Evolutionary conservation across 2,113 vertebrate genomes (phyloP).

Genomic region (Chlorodrepanis virens): DNA sequence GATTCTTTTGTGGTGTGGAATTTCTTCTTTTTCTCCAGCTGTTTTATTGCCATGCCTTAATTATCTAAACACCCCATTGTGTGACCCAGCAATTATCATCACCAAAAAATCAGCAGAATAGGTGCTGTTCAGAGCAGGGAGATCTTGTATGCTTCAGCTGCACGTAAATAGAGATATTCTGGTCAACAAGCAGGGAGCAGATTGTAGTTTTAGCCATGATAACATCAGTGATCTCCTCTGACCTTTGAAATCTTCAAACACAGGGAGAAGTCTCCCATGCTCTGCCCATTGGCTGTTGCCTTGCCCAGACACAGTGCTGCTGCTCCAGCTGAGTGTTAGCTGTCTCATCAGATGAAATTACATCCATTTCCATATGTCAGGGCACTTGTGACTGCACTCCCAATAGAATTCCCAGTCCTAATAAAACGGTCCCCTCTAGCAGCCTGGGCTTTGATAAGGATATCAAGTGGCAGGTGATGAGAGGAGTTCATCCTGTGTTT

Average conservation of each 20-base stretch:
- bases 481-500: constrained; percentile 46
- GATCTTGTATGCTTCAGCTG: not conserved
- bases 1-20: not conserved
- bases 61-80: not conserved
- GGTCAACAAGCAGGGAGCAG: not conserved
- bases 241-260: not conserved
- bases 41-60: not conserved
- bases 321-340: constrained; percentile 33
- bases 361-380: constrained; percentile 45
- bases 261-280: not conserved
- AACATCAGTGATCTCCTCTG: not conserved
- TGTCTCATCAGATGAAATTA: constrained; percentile 51
- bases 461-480: constrained; percentile 50
- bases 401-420: constrained; percentile 9
- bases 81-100: not conserved
- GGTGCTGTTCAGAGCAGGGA: not conserved
- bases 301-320: not conserved
- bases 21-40: not conserved
- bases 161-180: not conserved
- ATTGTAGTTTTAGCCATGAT: not conserved
- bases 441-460: constrained; percentile 24
- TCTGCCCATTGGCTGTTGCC: not conserved
- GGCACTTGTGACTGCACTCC: constrained; percentile 46
- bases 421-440: constrained; percentile 35
- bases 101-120: not conserved